These are phyloP conservation scores for Mesorhabditis sp. DNA, from an alignment of 2,888 invertebrate genomes.

Conservation along the genomic window DNA sequence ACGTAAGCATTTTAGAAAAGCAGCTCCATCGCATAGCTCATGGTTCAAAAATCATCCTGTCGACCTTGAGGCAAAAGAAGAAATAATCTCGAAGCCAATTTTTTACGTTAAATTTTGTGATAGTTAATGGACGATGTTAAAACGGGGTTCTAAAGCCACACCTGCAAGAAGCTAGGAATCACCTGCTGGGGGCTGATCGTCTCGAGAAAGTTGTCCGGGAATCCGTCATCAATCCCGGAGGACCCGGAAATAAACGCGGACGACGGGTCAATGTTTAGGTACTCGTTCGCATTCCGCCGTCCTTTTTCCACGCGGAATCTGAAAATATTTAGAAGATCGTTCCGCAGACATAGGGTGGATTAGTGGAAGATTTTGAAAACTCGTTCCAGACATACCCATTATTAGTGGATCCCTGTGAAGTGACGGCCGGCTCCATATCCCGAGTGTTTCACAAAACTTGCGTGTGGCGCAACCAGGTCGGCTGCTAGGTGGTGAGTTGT, in stretches of 20 bases:
- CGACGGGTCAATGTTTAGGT: constrained; percentile 50
- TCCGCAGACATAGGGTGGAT: neutral
- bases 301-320: constrained; percentile 9
- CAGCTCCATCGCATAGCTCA: too few species aligned
- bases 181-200: constrained; percentile 49
- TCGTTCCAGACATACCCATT: neutral
- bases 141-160: too few species aligned
- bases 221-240: constrained; percentile 42
- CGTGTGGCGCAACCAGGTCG: too few species aligned
- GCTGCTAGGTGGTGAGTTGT: too few species aligned
- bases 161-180: too few species aligned
- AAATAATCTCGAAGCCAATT: too few species aligned
- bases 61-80: too few species aligned
- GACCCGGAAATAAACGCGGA: constrained; percentile 30
- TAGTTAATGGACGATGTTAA: too few species aligned
- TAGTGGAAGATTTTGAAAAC: neutral
- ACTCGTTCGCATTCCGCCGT: constrained; percentile 26
- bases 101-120: too few species aligned
- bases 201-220: constrained; percentile 56
- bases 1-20: too few species aligned
- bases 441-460: too few species aligned
- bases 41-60: too few species aligned
- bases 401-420: neutral
- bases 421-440: constrained; percentile 16
- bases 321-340: neutral